Conservation (phyloP, 1,140 invertebrate species). For the Brachionus asplanchnoidis region DNA sequence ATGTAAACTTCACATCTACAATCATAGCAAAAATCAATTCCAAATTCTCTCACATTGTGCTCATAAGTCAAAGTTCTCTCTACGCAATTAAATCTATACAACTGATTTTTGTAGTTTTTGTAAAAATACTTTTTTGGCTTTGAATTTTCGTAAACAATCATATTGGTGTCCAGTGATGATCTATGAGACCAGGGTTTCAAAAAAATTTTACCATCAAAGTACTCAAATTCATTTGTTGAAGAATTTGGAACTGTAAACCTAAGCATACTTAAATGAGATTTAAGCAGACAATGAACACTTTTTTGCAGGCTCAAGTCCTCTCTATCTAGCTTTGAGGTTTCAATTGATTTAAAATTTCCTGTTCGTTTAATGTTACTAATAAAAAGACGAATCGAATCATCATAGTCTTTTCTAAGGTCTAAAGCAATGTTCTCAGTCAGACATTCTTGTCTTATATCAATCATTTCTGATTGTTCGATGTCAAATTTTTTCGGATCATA, state of each 20-base stretch:
- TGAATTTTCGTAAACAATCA: not conserved
- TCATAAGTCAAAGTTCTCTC: not conserved
- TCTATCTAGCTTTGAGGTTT: not conserved
- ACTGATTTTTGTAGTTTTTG: not conserved
- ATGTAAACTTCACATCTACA: conserved; percentile 4
- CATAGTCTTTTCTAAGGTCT: not conserved
- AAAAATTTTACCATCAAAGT: not conserved
- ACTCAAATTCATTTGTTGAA: not conserved
- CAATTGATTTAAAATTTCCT: not conserved
- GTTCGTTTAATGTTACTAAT: not conserved
- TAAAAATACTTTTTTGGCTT: not conserved
- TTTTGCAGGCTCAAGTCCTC: not conserved
- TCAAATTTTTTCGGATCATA: not conserved
- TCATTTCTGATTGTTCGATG: not conserved
- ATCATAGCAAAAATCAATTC: not conserved
- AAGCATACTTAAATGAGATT: not conserved
- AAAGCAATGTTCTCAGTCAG: not conserved
- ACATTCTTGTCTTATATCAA: not conserved
- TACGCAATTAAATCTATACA: not conserved
- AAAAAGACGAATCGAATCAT: not conserved
- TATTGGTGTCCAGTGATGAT: not conserved
- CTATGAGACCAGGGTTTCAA: not conserved
- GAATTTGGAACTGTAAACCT: not conserved
- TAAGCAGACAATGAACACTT: not conserved
- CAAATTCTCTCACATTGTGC: not conserved